A percentile compares a stretch with the other conserved stretches of the same genome.
Conservation (phyloP, 2,888 invertebrate genomes). For the Dynastes maya region DNA sequence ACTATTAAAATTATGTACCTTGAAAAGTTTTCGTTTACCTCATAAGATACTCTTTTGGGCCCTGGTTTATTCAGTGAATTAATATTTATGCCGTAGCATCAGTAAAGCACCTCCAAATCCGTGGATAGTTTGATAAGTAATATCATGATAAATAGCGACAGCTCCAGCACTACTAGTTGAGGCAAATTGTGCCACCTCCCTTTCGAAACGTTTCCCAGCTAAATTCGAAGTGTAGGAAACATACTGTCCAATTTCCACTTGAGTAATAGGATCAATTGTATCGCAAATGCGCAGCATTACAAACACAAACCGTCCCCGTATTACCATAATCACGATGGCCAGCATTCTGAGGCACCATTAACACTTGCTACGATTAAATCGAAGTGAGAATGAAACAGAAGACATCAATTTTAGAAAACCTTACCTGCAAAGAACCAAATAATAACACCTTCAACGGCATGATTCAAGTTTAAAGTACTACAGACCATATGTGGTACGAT, state of each 20-base stretch:
- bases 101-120: slow-evolving; percentile 94
- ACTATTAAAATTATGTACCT: too few species aligned
- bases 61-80: slow-evolving; percentile 75
- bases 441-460: slow-evolving; percentile 16
- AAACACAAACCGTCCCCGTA: slow-evolving; percentile 77
- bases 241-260: slow-evolving; percentile 69
- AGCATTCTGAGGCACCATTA: slow-evolving; percentile 5
- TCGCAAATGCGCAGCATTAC: slow-evolving; percentile 82
- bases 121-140: slow-evolving; percentile 77
- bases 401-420: slow-evolving; percentile 1
- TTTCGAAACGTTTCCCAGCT: slow-evolving; percentile 72
- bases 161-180: slow-evolving; percentile 2
- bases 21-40: slow-evolving; percentile 65
- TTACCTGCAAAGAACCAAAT: slow-evolving; percentile 26
- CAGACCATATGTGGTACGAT: neutral
- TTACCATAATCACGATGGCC: slow-evolving; percentile 57
- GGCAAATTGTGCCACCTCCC: slow-evolving; percentile 58
- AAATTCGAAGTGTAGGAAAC: slow-evolving; percentile 76
- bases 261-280: slow-evolving; percentile 73
- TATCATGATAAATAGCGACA: slow-evolving; percentile 50
- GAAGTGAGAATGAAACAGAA: neutral
- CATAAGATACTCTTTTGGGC: slow-evolving; percentile 73
- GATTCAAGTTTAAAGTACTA: neutral
- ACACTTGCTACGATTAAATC: slow-evolving; percentile 19
- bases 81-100: slow-evolving; percentile 80